Evolutionary conservation across 2,113 vertebrate genomes (phyloP).

Genomic region (Aythya baeri): DNA sequence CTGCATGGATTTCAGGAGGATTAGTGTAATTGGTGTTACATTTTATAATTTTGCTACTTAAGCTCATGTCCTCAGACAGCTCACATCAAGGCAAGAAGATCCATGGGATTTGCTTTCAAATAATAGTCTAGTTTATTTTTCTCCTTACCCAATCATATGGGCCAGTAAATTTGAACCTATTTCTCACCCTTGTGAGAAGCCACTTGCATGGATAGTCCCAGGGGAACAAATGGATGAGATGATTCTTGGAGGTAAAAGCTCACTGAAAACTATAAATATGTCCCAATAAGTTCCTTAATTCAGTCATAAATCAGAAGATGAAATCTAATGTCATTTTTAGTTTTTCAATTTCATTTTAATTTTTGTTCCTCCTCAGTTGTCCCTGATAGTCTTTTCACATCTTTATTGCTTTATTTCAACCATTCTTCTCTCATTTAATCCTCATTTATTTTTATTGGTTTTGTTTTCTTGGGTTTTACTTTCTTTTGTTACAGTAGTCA

Average conservation of each 20-base stretch:
- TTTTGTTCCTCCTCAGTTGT: not conserved
- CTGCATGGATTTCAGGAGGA: slow-evolving; percentile 18
- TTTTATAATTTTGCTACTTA: slow-evolving; percentile 37
- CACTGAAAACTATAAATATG: not conserved
- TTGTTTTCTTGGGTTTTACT: not conserved
- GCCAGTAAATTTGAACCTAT: not conserved
- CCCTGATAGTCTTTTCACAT: not conserved
- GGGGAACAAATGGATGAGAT: not conserved
- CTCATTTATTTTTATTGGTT: not conserved
- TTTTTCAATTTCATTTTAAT: not conserved
- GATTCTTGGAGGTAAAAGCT: not conserved
- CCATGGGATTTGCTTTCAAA: not conserved
- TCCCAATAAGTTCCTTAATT: not conserved
- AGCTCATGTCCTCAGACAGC: slow-evolving; percentile 28
- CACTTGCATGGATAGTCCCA: not conserved
- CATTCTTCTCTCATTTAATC: not conserved
- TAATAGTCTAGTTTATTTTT: not conserved
- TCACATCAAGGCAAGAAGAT: not conserved
- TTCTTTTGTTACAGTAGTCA: not conserved
- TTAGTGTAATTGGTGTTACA: slow-evolving; percentile 40
- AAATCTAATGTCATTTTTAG: not conserved
- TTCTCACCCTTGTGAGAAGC: not conserved
- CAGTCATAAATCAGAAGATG: not conserved
- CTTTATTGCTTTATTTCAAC: not conserved
- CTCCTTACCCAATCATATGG: not conserved